Percentiles rank a stretch among this genome's conserved stretches.
These are phyloP conservation scores for Ormyrus nitidulus DNA, from an alignment of 2,888 invertebrate species.

Conservation along the genomic window DNA sequence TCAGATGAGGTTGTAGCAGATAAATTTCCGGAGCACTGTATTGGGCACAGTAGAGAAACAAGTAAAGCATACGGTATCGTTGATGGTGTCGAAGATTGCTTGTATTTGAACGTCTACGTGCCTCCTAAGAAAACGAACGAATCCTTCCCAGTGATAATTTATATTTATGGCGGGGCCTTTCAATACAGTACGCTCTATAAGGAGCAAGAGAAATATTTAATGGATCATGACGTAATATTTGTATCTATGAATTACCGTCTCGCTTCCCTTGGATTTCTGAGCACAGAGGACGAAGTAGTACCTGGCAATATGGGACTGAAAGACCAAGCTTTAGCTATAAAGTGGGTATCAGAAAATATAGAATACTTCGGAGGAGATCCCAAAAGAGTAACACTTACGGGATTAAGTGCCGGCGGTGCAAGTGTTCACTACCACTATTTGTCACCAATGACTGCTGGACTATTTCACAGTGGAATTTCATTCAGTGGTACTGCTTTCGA, in stretches of 20 bases:
- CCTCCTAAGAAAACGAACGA: constrained; percentile 24
- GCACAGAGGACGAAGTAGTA: constrained; percentile 81
- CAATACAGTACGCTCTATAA: constrained; percentile 74
- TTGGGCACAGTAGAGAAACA: constrained; percentile 55
- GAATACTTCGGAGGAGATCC: constrained; percentile 84
- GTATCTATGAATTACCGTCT: constrained; percentile 84
- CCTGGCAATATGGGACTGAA: too few species aligned
- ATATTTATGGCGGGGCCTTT: constrained; percentile 69
- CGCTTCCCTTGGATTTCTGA: constrained; percentile 85
- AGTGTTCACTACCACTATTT: constrained; percentile 85
- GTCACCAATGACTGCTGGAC: constrained; percentile 4
- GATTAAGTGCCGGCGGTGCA: constrained; percentile 81
- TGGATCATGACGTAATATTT: constrained; percentile 81
- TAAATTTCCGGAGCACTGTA: constrained; percentile 54
- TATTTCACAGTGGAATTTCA: constrained; percentile 77
- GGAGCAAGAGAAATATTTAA: constrained; percentile 77
- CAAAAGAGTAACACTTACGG: constrained; percentile 81
- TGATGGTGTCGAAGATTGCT: constrained; percentile 60
- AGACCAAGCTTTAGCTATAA: too few species aligned
- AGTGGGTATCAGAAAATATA: too few species aligned
- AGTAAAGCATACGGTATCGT: constrained; percentile 17
- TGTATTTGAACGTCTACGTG: constrained; percentile 61
- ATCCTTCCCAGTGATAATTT: constrained; percentile 65
- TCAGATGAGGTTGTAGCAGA: constrained; percentile 57
- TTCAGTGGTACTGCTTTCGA: constrained; percentile 83